phyloP scores from a whole-genome alignment of 53 echinoderm and acorn worm genomes.

The Antedon mediterranea region DNA sequence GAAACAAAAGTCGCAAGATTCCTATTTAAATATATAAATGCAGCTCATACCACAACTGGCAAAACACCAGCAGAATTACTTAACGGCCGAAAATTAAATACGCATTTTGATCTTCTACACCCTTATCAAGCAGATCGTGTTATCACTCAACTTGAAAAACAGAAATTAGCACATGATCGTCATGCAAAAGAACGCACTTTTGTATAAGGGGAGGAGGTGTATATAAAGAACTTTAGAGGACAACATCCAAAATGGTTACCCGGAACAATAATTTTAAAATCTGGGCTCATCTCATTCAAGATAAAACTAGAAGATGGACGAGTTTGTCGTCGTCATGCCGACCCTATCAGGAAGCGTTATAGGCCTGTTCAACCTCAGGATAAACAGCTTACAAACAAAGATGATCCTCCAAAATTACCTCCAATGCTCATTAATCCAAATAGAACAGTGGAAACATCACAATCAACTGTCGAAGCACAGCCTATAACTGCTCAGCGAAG shows the following conservation, averaged over 20 bases:
- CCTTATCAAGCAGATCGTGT: too few species aligned
- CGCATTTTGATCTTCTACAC: constrained; percentile 9
- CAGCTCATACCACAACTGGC: constrained; percentile 9
- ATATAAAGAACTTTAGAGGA: too few species aligned
- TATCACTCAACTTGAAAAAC: too few species aligned
- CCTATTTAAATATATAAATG: background rate
- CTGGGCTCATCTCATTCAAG: background rate
- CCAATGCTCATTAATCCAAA: too few species aligned
- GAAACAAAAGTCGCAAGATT: constrained; percentile 12
- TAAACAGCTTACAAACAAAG: too few species aligned
- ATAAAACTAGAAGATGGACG: background rate
- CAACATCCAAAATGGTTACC: too few species aligned
- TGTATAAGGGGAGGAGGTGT: constrained; percentile 8
- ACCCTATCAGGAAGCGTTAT: background rate
- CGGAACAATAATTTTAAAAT: too few species aligned
- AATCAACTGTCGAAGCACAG: too few species aligned
- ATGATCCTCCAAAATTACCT: too few species aligned
- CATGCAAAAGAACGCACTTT: constrained; percentile 9
- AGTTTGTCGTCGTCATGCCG: background rate
- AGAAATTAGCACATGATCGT: constrained; percentile 12
- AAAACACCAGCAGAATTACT: constrained; percentile 11
- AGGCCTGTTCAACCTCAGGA: background rate
- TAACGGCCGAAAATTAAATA: constrained; percentile 9
- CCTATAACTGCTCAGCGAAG: too few species aligned
- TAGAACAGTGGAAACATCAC: too few species aligned